Evolutionary conservation across 2,113 vertebrate species (phyloP), one percentile per base, ranked within the genome.

Genomic region (Cyphotilapia sp.): DNA sequence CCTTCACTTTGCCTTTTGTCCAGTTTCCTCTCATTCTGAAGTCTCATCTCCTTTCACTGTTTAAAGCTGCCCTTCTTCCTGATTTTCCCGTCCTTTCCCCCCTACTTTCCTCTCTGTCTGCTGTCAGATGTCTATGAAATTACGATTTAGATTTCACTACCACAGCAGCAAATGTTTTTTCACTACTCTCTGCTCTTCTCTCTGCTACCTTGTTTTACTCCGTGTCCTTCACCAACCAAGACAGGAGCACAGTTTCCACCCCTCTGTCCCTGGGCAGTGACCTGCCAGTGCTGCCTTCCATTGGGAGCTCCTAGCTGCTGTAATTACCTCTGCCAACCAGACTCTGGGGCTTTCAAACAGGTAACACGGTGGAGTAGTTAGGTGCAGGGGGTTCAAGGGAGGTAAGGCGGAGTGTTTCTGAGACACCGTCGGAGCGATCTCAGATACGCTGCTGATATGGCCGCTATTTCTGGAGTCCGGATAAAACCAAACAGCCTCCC

Each of bases 271-370:
- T 85, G 92, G 92, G 91, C 93, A 92, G 89, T 93, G 92, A 93
- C 91, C 93, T 95, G 94, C 91, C 93, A 92, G 86, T 13, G 38
- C 76, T 80, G 88, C 87, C 93, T 84, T 93, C 90, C 95, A 91
- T 88, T 87, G 93, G 93, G 94, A 93, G 87, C 92, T 95, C 82
- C 86, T 74, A 49, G 91, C 88, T 93, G 91, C 90, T 93, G 92
- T 96, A 96, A 97, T 97, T 96, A 96, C 92, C 95, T 92, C 83
- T 96, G 96, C 95, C 96, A 97, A 91, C 92, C 91, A 84, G 90
- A 92, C 94, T 96, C 94, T 90, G 83, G 94, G 95, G 94, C 92
- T 93, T 92, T 86, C 81, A 90, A 89, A 88, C 94, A 96, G 95
- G 96, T 96, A 95, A 96, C 95, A 96, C 51, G 24, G 80, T 56